phyloP scores from a whole-genome alignment of 2,888 invertebrate genomes.

The Sympetrum striolatum region DNA sequence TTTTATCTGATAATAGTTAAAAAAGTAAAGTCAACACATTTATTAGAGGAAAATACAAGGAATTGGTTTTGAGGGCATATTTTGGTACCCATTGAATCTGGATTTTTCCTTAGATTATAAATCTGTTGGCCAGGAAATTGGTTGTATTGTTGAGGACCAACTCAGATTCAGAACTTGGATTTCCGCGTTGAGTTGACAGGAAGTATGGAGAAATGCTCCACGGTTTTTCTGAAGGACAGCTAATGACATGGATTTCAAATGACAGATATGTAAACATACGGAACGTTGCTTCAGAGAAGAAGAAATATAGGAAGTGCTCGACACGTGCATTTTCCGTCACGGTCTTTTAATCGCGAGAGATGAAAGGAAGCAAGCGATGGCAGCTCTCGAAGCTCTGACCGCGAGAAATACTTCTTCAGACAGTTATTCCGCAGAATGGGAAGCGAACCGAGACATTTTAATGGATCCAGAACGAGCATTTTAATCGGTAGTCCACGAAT shows the following conservation, averaged over 20 bases:
- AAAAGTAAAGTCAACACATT: no score
- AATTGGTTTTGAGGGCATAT: no score
- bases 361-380: background rate
- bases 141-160: no score
- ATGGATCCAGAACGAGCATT: background rate
- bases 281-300: background rate
- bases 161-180: background rate
- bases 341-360: background rate
- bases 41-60: no score
- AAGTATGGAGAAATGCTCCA: background rate
- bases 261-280: background rate
- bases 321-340: background rate
- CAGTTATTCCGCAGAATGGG: background rate
- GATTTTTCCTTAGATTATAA: no score
- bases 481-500: no score
- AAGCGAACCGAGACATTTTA: background rate
- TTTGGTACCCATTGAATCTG: no score
- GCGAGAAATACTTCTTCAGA: background rate
- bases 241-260: background rate
- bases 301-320: background rate
- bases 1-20: no score
- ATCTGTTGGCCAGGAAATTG: no score
- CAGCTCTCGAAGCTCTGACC: background rate
- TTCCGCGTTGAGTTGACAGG: background rate
- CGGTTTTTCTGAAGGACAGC: background rate